Evolutionary conservation across 2,113 vertebrate genomes (phyloP), one percentile per base, ranked within the genome.

Genomic region (Leucopsar rothschildi): DNA sequence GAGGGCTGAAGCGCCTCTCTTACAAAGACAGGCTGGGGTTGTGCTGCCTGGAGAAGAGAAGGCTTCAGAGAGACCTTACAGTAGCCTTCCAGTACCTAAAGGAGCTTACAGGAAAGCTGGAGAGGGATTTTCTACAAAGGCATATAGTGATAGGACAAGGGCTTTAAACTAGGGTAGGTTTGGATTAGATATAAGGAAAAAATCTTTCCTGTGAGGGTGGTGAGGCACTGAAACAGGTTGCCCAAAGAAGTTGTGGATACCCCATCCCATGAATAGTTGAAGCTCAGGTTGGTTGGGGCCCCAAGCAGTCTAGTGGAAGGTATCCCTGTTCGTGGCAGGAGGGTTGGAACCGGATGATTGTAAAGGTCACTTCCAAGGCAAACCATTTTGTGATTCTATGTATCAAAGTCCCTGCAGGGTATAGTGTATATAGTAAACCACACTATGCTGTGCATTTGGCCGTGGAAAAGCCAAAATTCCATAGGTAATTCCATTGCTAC

Each of bases 291-390:
- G 33, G 10, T 39, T 59, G 27, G 33, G 27, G 7, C 23, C 37
- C 23, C 47, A 39, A 31, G 21, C 50, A 49, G 9, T n/a, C 17
- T 59, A 39, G 27, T 44, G 44, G 33, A 52, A 66, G 23, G 12
- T 55, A 15, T 61, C n/a, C 18, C 6, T 55, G 23, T 20, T 37
- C 44, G 24, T 59, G 59, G 39, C 11, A 53, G 24, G 29, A 44
- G 7, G 13, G 11, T 42, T 76, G 40, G 20, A 61, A 47, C 17
- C 0, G 0, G 10, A 5, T 76, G 20, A 31, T 61, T 39, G 0
- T 39, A 27, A 40, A 61, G 13, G 24, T 60, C 29, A 3, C 24
- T 42, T 76, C 40, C 40, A 61, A 55, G 4, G 8, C 79, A 61
- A 63, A 31, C 28, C 9, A 31, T 47, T 76, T 68, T 35, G 47